A percentile compares a stretch with the other conserved stretches of the same genome.
Evolutionary conservation across 2,797 vertebrate species (phyloP).

Genomic region (Aldrovandia affinis): DNA sequence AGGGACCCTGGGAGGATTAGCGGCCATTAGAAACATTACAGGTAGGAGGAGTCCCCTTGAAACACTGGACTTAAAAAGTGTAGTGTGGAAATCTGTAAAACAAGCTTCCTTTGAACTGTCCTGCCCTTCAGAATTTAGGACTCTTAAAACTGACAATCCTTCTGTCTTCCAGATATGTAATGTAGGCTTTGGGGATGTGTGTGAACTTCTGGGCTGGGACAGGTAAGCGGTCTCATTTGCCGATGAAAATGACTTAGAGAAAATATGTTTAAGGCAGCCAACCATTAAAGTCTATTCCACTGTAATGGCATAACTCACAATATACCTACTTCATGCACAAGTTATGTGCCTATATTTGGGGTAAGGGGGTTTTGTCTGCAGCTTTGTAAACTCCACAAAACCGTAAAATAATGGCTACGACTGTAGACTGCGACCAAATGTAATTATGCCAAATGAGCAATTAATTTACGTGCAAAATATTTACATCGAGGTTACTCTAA

Average conservation of each 20-base stretch:
- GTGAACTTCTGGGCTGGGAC: background rate
- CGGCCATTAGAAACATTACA: constrained; percentile 24
- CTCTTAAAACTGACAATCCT: background rate
- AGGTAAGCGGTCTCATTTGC: background rate
- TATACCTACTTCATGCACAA: background rate
- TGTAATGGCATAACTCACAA: background rate
- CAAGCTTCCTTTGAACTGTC: background rate
- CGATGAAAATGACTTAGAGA: background rate
- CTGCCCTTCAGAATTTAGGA: background rate
- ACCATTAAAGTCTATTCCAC: background rate
- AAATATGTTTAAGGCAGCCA: background rate
- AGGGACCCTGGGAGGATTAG: constrained; percentile 28
- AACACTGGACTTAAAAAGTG: constrained; percentile 3
- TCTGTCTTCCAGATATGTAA: background rate
- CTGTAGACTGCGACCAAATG: background rate
- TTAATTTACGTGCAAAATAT: background rate
- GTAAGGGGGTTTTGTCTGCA: background rate
- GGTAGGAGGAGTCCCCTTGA: constrained; percentile 23
- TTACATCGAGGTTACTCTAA: background rate
- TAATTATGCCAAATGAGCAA: background rate
- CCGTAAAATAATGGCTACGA: background rate
- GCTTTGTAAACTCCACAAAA: too few relatives aligned
- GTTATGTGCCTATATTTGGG: background rate
- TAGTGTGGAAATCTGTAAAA: background rate
- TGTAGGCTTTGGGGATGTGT: background rate